Evolutionary conservation across 2,888 invertebrate genomes (phyloP).

Genomic region (Nineta flava): DNA sequence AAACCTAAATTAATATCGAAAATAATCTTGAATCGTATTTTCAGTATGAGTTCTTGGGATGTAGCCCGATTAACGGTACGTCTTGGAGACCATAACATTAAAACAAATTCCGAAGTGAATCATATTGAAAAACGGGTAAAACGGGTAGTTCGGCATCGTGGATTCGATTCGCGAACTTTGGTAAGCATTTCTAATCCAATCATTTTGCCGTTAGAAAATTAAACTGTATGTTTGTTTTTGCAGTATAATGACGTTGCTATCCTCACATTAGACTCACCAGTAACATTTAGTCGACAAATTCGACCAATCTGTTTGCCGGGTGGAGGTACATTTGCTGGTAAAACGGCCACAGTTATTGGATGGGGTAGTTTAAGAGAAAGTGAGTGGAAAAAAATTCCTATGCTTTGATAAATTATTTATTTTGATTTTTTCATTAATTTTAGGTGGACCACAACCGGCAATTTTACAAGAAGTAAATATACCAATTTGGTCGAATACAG

Average conservation of each 20-base stretch:
- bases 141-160: conserved; percentile 68
- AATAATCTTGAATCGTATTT: neutral
- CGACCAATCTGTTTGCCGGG: conserved; percentile 56
- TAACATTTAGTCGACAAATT: conserved; percentile 52
- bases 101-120: conserved; percentile 52
- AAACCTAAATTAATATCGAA: neutral
- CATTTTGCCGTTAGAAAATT: too few species aligned
- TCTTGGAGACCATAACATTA: conserved; percentile 72
- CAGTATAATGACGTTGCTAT: conserved; percentile 75
- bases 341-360: conserved; percentile 66
- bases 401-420: neutral
- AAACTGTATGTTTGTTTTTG: conserved; percentile 16
- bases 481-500: conserved; percentile 65
- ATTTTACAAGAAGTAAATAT: conserved; percentile 70
- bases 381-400: conserved; percentile 25
- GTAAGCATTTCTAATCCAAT: conserved; percentile 27
- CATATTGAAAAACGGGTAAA: conserved; percentile 68
- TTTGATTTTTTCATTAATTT: conserved; percentile 9
- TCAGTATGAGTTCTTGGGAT: conserved; percentile 78
- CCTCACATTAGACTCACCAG: conserved; percentile 60
- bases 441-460: conserved; percentile 69
- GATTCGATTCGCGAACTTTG: conserved; percentile 68
- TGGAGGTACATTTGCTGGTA: conserved; percentile 45
- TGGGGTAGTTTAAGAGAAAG: conserved; percentile 77
- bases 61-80: conserved; percentile 67